These are phyloP conservation scores for Eumacrocentrus americanus DNA, from an alignment of 2,888 invertebrate species.

Conservation along the genomic window DNA sequence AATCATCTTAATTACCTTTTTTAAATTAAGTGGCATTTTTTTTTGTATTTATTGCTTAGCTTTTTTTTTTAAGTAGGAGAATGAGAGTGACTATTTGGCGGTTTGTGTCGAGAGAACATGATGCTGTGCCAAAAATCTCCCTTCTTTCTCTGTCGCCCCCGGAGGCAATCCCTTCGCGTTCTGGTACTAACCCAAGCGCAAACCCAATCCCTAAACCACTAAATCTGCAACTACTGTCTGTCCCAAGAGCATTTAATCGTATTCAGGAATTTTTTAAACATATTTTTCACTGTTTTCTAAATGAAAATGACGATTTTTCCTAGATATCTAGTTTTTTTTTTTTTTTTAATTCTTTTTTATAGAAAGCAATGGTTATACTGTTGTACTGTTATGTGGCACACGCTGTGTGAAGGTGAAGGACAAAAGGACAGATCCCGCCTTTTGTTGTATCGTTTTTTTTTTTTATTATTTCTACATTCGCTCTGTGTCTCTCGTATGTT, in stretches of 20 bases:
- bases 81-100: constrained; percentile 36
- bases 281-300: not conserved
- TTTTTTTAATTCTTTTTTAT: no score
- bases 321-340: no score
- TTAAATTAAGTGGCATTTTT: no score
- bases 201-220: constrained; percentile 47
- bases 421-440: constrained; percentile 8
- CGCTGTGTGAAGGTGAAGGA: not conserved
- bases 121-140: constrained; percentile 54
- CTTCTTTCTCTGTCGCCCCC: constrained; percentile 36
- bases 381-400: no score
- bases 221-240: constrained; percentile 39
- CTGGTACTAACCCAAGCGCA: constrained; percentile 51
- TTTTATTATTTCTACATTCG: not conserved
- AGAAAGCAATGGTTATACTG: constrained; percentile 11
- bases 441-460: not conserved
- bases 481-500: no score
- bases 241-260: constrained; percentile 35
- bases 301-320: not conserved
- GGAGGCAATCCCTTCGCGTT: constrained; percentile 42
- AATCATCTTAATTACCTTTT: no score
- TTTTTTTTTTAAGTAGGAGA: constrained; percentile 19
- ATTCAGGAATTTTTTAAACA: not conserved
- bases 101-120: constrained; percentile 46
- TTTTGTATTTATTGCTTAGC: not conserved